phyloP scores from a whole-genome alignment of 2,797 vertebrate genomes.

The Urosaurus nigricauda region DNA sequence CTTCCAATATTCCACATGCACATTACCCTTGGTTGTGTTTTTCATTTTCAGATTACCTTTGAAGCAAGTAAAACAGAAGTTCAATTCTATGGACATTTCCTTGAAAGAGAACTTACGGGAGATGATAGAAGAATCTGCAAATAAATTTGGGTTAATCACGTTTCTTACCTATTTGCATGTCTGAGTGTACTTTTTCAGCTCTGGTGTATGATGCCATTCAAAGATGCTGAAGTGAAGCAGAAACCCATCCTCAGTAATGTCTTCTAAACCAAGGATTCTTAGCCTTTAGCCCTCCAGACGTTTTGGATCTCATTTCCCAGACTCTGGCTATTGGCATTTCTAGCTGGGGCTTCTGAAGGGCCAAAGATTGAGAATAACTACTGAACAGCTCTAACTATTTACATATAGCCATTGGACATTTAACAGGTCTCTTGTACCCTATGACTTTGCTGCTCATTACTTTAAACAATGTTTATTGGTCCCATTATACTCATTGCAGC shows the following conservation, averaged over 20 bases:
- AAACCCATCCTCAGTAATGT: neutral
- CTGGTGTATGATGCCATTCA: neutral
- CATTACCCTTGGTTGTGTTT: constrained; percentile 16
- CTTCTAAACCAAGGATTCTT: neutral
- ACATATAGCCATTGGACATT: too few relatives aligned
- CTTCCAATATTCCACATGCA: too few relatives aligned
- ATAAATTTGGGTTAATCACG: constrained; percentile 90
- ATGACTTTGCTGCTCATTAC: neutral
- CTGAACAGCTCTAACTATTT: neutral
- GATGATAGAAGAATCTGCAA: constrained; percentile 97
- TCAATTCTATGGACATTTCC: constrained; percentile 93
- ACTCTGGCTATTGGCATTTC: too few relatives aligned
- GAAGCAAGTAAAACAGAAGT: constrained; percentile 96
- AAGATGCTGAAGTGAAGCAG: neutral
- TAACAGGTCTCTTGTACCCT: neutral
- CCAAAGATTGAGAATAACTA: too few relatives aligned
- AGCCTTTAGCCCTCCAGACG: too few relatives aligned
- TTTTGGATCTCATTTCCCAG: too few relatives aligned
- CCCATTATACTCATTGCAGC: neutral
- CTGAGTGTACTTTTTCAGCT: too few relatives aligned
- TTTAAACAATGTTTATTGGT: neutral
- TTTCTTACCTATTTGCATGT: neutral
- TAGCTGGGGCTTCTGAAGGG: too few relatives aligned
- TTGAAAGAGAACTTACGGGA: constrained; percentile 96
- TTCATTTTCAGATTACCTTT: constrained; percentile 86